phyloP scores from a whole-genome alignment of 2,888 invertebrate species.

The Vesta saturnalis region DNA sequence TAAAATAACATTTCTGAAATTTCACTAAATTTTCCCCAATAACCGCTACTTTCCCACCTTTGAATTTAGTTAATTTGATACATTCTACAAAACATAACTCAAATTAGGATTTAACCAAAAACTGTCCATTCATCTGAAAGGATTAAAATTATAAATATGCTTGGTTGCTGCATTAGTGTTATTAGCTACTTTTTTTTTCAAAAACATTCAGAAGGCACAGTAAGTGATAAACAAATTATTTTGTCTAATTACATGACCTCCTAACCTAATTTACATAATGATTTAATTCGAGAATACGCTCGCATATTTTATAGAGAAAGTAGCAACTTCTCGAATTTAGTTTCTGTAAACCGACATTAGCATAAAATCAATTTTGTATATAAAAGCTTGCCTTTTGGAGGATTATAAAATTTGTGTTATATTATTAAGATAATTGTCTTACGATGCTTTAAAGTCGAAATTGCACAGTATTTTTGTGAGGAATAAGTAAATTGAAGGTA shows the following conservation, averaged over 20 bases:
- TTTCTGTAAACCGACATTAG: slow-evolving; percentile 23
- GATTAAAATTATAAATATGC: neutral
- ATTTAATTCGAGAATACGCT: slow-evolving; percentile 7
- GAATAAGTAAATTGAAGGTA: slow-evolving; percentile 1
- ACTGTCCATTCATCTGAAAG: no score
- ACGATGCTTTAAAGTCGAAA: neutral
- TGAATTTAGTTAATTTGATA: neutral
- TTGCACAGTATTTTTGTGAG: neutral
- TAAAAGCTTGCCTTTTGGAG: slow-evolving; percentile 17
- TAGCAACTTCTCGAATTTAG: slow-evolving; percentile 29
- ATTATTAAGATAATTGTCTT: neutral
- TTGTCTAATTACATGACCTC: slow-evolving; percentile 5
- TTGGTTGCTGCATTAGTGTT: neutral
- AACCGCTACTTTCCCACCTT: neutral
- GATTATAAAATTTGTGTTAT: slow-evolving; percentile 15
- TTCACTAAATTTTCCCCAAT: neutral
- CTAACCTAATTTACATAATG: neutral
- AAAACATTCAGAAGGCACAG: slow-evolving; percentile 6
- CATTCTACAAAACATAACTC: slow-evolving; percentile 1
- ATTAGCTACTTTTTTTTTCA: neutral
- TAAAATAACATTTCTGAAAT: neutral
- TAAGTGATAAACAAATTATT: slow-evolving; percentile 5
- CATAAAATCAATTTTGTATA: slow-evolving; percentile 36
- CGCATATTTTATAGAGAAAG: slow-evolving; percentile 28
- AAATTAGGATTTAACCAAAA: neutral